These are phyloP conservation scores for Sanderia malayensis DNA, from an alignment of 30 jellyfish, hydroid and myxozoan species.

Conservation along the genomic window DNA sequence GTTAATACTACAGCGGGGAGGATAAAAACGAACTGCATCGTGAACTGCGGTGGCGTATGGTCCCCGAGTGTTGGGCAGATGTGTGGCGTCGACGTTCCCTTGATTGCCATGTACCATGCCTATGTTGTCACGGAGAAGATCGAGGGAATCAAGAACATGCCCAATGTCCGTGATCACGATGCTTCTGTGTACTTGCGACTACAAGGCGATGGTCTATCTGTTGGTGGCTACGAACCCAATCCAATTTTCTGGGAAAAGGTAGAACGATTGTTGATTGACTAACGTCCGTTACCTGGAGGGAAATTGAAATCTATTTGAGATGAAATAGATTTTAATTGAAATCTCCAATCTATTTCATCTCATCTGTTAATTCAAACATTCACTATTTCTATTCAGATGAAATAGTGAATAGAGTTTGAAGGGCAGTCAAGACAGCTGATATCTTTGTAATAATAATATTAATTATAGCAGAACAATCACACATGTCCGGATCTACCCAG, in stretches of 20 bases:
- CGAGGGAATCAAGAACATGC: slow-evolving; percentile 95
- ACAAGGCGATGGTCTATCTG: slow-evolving; percentile 90
- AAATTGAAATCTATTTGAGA: too few relatives aligned
- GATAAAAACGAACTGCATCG: slow-evolving; percentile 77
- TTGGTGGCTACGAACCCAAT: slow-evolving; percentile 94
- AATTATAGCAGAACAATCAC: too few relatives aligned
- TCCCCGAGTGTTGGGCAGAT: slow-evolving; percentile 79
- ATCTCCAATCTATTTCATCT: too few relatives aligned
- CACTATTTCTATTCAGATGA: too few relatives aligned
- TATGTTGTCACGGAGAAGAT: slow-evolving; percentile 84
- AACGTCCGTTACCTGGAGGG: too few relatives aligned
- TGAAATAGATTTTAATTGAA: too few relatives aligned
- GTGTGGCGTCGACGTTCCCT: slow-evolving; percentile 86
- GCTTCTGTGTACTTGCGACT: slow-evolving; percentile 88
- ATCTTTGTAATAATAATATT: too few relatives aligned
- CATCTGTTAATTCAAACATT: too few relatives aligned
- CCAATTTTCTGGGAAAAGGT: slow-evolving; percentile 93
- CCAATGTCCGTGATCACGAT: slow-evolving; percentile 95
- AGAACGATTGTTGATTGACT: too few relatives aligned
- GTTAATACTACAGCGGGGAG: slow-evolving; percentile 73
- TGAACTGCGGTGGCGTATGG: slow-evolving; percentile 97
- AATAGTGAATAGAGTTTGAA: too few relatives aligned
- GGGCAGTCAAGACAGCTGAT: too few relatives aligned
- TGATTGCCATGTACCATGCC: slow-evolving; percentile 95
- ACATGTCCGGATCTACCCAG: too few relatives aligned